Conservation (phyloP, 2,797 vertebrate species). For the Pseudocheirus occidentalis region DNA sequence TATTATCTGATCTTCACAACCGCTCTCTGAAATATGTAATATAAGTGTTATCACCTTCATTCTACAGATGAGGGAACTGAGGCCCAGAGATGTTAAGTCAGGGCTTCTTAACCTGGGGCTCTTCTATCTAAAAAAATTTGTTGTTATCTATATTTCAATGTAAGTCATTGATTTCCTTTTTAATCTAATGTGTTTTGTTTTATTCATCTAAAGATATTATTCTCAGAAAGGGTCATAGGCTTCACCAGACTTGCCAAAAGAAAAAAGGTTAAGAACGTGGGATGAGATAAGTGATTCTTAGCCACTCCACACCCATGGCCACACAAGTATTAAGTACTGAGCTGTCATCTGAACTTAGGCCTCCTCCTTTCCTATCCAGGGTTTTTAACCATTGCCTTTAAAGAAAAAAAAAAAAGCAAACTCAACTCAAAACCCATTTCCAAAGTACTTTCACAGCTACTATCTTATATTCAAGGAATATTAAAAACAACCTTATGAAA, state of each 20-base stretch:
- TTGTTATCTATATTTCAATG: neutral
- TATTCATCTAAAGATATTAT: neutral
- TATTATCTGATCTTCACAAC: neutral
- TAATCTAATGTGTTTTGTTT: neutral
- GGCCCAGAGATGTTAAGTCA: neutral
- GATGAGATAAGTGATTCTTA: neutral
- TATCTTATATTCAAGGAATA: slow-evolving; percentile 17
- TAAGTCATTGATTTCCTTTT: neutral
- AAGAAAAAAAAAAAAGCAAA: neutral
- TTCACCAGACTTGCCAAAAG: neutral
- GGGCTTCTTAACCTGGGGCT: no score
- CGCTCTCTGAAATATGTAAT: neutral
- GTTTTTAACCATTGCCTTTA: neutral
- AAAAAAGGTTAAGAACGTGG: neutral
- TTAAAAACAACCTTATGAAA: neutral
- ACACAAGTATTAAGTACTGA: neutral
- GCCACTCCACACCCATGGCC: neutral
- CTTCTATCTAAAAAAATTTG: neutral
- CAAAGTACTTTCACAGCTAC: neutral
- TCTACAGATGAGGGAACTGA: neutral
- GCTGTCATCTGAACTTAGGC: neutral
- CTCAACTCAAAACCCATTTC: neutral
- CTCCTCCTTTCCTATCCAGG: neutral
- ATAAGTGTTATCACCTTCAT: neutral
- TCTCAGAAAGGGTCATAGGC: neutral